A percentile compares a stretch with the other conserved stretches of the same genome.
These are phyloP conservation scores for Drosophila mettleri DNA, from an alignment of 2,888 invertebrate genomes.

Conservation along the genomic window DNA sequence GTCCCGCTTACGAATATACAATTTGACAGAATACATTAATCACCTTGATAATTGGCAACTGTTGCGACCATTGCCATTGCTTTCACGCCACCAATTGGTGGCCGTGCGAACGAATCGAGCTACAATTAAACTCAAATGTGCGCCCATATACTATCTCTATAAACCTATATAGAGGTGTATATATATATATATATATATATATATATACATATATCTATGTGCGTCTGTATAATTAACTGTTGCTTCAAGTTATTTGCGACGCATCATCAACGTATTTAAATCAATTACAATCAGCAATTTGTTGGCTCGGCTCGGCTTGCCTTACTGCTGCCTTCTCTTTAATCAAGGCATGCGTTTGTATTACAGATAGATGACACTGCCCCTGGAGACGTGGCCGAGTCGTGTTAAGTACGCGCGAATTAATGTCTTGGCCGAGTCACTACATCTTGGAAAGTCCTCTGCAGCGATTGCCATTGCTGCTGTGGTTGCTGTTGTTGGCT, in stretches of 20 bases:
- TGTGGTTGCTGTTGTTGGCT: slow-evolving; percentile 28
- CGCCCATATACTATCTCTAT: slow-evolving; percentile 38
- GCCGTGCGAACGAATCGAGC: slow-evolving; percentile 34
- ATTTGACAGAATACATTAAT: slow-evolving; percentile 73
- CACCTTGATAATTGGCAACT: slow-evolving; percentile 76
- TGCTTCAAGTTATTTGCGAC: slow-evolving; percentile 78
- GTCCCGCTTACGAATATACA: slow-evolving; percentile 72
- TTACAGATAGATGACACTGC: slow-evolving; percentile 69
- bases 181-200: not conserved
- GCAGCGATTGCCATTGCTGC: slow-evolving; percentile 44
- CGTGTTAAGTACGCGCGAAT: slow-evolving; percentile 80
- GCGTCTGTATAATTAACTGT: slow-evolving; percentile 43
- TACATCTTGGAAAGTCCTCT: slow-evolving; percentile 70
- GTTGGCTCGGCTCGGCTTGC: slow-evolving; percentile 36
- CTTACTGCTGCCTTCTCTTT: slow-evolving; percentile 15
- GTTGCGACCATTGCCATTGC: slow-evolving; percentile 43
- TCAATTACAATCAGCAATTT: slow-evolving; percentile 82
- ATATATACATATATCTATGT: not conserved
- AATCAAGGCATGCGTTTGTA: slow-evolving; percentile 75
- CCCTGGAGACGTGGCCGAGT: slow-evolving; percentile 35
- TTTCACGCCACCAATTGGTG: slow-evolving; percentile 55
- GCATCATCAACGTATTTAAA: slow-evolving; percentile 82
- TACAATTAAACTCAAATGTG: slow-evolving; percentile 54
- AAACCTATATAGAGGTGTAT: not conserved
- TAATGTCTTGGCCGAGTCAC: slow-evolving; percentile 75